Conservation (phyloP, 2,797 vertebrate species). For the Dallia pectoralis region DNA sequence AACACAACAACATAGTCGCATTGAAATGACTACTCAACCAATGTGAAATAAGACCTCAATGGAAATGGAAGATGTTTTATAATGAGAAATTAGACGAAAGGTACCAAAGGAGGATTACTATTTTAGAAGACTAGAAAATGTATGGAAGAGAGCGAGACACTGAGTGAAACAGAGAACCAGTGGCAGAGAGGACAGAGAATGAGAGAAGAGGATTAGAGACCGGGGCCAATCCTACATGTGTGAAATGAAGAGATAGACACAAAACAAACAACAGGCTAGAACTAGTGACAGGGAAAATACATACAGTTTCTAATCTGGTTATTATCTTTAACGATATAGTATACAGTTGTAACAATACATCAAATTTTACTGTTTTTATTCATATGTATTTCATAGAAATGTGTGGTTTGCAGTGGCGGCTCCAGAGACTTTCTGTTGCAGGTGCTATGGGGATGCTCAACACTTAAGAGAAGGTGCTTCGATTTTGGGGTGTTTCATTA, state of each 20-base stretch:
- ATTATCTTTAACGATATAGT: no score
- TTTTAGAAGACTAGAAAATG: background rate
- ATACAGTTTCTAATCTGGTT: no score
- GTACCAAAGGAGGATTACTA: background rate
- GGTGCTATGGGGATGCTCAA: no score
- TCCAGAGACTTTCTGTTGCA: no score
- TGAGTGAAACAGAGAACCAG: constrained; percentile 43
- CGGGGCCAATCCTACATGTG: background rate
- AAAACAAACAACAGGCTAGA: background rate
- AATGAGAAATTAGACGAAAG: background rate
- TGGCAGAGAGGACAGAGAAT: constrained; percentile 40
- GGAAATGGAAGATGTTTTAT: background rate
- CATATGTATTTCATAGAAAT: no score
- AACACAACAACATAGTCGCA: background rate
- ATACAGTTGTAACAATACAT: no score
- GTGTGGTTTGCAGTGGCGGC: no score
- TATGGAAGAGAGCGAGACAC: constrained; percentile 22
- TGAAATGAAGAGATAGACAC: constrained; percentile 8
- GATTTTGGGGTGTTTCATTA: no score
- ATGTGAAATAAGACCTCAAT: background rate
- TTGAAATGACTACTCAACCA: background rate
- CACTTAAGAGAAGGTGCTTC: no score
- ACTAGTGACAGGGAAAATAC: background rate
- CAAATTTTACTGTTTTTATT: no score
- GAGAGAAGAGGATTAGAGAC: constrained; percentile 18